Evolutionary conservation across 2,113 vertebrate species (phyloP), one percentile per base, ranked within the genome.

Genomic region (Vanacampus margaritifer): DNA sequence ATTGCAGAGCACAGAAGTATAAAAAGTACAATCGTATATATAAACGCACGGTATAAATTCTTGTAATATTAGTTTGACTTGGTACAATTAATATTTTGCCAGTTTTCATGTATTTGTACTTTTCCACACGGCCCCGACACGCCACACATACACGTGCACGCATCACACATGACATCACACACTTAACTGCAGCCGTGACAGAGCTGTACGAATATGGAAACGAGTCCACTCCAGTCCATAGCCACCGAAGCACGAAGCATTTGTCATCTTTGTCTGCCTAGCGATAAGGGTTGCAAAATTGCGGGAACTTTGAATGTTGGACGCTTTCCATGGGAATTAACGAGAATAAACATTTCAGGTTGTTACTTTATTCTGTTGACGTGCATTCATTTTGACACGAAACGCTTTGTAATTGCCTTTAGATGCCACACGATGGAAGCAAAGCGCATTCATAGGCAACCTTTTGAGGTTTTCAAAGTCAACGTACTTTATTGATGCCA

Each of bases 121-220:
- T 16, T 57, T 57, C 6, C 13, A 17, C 14, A 13, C 32, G 54
- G 54, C 26, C 54, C 26, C 8, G 5, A 17, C 16, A 16, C 54
- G 32, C 54, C 6, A 32, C 26, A 17, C 26, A 41, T 9, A 12
- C 39, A 41, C 39, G 2, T 1, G 10, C 39, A 41, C 39, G 6
- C 37, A 37, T n/a, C 37, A 37, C 37, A 23, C 23, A 26, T 24
- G 58, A 74, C 51, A 11, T 19, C 6, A 17, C 6, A 9, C 26
- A 68, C 64, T 69, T 64, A 32, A 24, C 48, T 36, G 68, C 58
- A 19, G 71, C 75, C 68, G 50, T 67, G 69, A 68, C 72, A 64
- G 70, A 67, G 54, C 71, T 72, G 75, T 68, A 79, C 69, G 46
- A 64, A 68, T 71, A 81, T 84, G 85, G 82, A 75, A 81, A 70